A percentile compares a stretch with the other conserved stretches of the same genome.
phyloP scores from a whole-genome alignment of 2,888 invertebrate species.

The Cheiracanthium punctorium region DNA sequence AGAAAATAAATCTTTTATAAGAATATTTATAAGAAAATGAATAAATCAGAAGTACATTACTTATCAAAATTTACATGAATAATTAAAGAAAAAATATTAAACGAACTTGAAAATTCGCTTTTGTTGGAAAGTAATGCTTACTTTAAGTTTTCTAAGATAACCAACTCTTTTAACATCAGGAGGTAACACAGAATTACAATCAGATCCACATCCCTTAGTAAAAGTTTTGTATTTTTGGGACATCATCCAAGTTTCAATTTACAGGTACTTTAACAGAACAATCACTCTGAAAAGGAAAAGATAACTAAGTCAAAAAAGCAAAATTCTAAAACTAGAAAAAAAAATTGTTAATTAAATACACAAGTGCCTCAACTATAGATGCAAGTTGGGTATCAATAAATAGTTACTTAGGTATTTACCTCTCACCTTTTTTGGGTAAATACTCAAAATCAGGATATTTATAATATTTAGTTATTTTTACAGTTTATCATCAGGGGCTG shows the following conservation, averaged over 20 bases:
- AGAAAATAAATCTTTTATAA: too few species aligned
- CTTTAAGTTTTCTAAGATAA: conserved; percentile 63
- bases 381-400: neutral
- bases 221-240: conserved; percentile 63
- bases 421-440: neutral
- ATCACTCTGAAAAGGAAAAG: conserved; percentile 9
- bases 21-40: too few species aligned
- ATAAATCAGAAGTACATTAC: too few species aligned
- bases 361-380: neutral
- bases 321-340: too few species aligned
- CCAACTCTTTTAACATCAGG: conserved; percentile 61
- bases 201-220: conserved; percentile 41
- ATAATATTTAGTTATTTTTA: too few species aligned
- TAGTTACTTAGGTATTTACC: neutral
- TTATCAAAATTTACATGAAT: too few species aligned
- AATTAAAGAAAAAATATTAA: too few species aligned
- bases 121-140: too few species aligned
- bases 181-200: conserved; percentile 27
- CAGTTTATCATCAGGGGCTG: too few species aligned
- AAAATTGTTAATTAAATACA: neutral
- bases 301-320: neutral
- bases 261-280: conserved; percentile 10
- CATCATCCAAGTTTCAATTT: conserved; percentile 34
- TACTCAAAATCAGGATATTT: neutral
- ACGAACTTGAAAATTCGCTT: too few species aligned